Evolutionary conservation across 2,113 vertebrate genomes (phyloP).

Genomic region (human): GRCh38 chr15:29564001-29564500

Average conservation of each 20-base stretch:
- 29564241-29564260: not conserved
- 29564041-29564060: not conserved
- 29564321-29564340: not conserved
- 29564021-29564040: not conserved
- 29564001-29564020: not conserved
- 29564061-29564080: not conserved
- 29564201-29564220: not conserved
- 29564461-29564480: not conserved
- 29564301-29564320: not conserved
- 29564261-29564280: not conserved
- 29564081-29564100: not conserved
- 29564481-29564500: not conserved
- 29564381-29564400: not conserved
- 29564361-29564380: not conserved
- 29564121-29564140: too few species aligned
- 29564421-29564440: not conserved
- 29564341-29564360: not conserved
- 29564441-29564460: not conserved
- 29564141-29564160: not conserved
- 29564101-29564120: not conserved
- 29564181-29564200: not conserved
- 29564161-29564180: not conserved
- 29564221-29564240: not conserved
- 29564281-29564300: not conserved
- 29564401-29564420: not conserved